phyloP scores from a whole-genome alignment of 2,797 vertebrate species.

The Chelidonichthys spinosus region DNA sequence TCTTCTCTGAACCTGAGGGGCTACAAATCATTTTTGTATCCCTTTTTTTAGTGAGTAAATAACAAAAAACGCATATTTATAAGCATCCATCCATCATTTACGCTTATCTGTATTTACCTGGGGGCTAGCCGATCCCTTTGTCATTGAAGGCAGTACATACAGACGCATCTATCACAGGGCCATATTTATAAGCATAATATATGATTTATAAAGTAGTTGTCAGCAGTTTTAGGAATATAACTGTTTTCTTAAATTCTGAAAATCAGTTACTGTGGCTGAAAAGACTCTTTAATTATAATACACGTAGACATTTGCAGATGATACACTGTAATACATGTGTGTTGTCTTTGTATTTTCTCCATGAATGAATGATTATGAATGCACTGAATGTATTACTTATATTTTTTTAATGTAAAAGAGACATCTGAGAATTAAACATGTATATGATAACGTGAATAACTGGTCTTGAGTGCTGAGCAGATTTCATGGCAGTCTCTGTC shows the following conservation, averaged over 20 bases:
- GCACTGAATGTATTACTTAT: neutral
- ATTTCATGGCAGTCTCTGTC: neutral
- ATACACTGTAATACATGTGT: slow-evolving; percentile 6
- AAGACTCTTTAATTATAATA: slow-evolving; percentile 4
- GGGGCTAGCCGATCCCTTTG: too few species aligned
- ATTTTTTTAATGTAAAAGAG: slow-evolving; percentile 32
- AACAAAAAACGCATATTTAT: slow-evolving; percentile 7
- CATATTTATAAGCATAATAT: neutral
- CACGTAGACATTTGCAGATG: neutral
- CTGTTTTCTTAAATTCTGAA: slow-evolving; percentile 18
- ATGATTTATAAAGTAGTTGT: neutral
- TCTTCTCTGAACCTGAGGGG: slow-evolving; percentile 20
- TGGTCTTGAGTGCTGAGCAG: slow-evolving; percentile 10
- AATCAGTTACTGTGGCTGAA: neutral
- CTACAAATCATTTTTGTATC: slow-evolving; percentile 6
- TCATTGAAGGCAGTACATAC: too few species aligned
- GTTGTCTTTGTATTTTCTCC: slow-evolving; percentile 8
- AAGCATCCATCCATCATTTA: neutral
- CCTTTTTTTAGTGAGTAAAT: slow-evolving; percentile 22
- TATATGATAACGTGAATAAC: slow-evolving; percentile 13
- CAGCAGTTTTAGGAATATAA: slow-evolving; percentile 11
- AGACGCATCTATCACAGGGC: too few species aligned
- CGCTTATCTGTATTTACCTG: too few species aligned
- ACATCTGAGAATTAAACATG: slow-evolving; percentile 7
- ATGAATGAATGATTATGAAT: neutral